These are phyloP conservation scores for Oryzias curvinotus DNA, from an alignment of 2,113 vertebrate genomes.

Conservation along the genomic window DNA sequence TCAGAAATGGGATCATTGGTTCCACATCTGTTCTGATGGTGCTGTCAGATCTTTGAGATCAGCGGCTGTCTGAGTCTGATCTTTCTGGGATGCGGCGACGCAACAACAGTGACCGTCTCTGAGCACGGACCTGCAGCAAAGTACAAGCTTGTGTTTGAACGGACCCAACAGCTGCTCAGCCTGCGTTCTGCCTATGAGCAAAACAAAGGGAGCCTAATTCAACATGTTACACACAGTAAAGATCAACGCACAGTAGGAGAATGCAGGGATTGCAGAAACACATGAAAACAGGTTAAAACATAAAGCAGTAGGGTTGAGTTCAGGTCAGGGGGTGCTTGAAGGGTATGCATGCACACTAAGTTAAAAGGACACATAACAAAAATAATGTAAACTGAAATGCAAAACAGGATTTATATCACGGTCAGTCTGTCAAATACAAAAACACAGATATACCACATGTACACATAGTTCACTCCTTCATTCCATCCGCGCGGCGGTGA, in stretches of 20 bases:
- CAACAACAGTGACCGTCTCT: conserved; percentile 8
- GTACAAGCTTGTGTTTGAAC: conserved; percentile 34
- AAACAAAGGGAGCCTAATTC: conserved; percentile 37
- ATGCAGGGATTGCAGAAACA: conserved; percentile 33
- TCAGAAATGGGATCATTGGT: neutral
- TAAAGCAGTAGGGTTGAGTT: conserved; percentile 9
- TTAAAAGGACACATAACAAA: conserved; percentile 31
- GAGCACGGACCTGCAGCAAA: conserved; percentile 15
- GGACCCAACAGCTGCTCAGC: conserved; percentile 21
- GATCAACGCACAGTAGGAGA: conserved; percentile 27
- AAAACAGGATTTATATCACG: conserved; percentile 32
- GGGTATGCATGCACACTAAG: conserved; percentile 2
- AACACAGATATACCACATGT: conserved; percentile 33
- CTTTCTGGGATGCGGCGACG: conserved; percentile 14
- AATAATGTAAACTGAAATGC: conserved; percentile 15
- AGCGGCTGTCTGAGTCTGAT: neutral
- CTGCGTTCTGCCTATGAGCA: conserved; percentile 7
- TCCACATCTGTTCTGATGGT: neutral
- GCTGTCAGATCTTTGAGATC: neutral
- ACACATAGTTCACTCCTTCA: conserved; percentile 59
- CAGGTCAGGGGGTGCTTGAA: neutral
- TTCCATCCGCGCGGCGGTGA: conserved; percentile 55
- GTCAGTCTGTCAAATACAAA: conserved; percentile 33
- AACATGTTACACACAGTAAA: conserved; percentile 25
- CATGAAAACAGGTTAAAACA: conserved; percentile 35